Evolutionary conservation across 92 coral and sea anemone species (phyloP).

Genomic region (Heliopora coerulea): DNA sequence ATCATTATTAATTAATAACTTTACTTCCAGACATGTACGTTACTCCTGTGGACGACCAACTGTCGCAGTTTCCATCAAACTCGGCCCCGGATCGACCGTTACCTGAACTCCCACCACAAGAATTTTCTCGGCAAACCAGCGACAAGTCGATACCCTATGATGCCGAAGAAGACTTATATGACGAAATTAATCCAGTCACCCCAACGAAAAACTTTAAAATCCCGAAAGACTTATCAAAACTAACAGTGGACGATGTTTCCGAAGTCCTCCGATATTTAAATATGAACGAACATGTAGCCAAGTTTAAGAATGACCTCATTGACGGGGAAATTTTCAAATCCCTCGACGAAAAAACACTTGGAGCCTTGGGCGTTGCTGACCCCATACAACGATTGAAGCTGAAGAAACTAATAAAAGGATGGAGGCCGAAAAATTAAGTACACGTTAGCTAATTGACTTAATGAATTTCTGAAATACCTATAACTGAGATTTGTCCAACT

Average conservation of each 20-base stretch:
- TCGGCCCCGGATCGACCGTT: slow-evolving; percentile 2
- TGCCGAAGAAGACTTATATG: slow-evolving; percentile 27
- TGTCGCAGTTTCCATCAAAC: not conserved
- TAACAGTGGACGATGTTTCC: slow-evolving; percentile 17
- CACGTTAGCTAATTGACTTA: too few relatives aligned
- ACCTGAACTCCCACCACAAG: slow-evolving; percentile 19
- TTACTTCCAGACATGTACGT: slow-evolving; percentile 44
- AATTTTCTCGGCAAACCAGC: not conserved
- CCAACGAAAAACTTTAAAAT: slow-evolving; percentile 20
- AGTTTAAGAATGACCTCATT: slow-evolving; percentile 19
- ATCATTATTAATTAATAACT: too few relatives aligned
- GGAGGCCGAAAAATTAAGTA: slow-evolving; percentile 17
- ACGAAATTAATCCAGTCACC: slow-evolving; percentile 19
- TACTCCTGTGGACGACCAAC: slow-evolving; percentile 29
- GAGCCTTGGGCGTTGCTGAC: slow-evolving; percentile 27
- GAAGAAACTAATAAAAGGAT: slow-evolving; percentile 29
- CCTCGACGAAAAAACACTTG: slow-evolving; percentile 9
- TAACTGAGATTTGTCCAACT: too few relatives aligned
- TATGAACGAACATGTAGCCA: slow-evolving; percentile 32
- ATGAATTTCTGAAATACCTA: too few relatives aligned
- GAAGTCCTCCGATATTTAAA: slow-evolving; percentile 24
- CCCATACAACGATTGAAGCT: slow-evolving; percentile 20
- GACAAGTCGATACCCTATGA: not conserved
- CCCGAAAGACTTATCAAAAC: slow-evolving; percentile 37
- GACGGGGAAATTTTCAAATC: slow-evolving; percentile 37